phyloP scores from a whole-genome alignment of 2,113 vertebrate genomes.

The Ranitomeya imitator region DNA sequence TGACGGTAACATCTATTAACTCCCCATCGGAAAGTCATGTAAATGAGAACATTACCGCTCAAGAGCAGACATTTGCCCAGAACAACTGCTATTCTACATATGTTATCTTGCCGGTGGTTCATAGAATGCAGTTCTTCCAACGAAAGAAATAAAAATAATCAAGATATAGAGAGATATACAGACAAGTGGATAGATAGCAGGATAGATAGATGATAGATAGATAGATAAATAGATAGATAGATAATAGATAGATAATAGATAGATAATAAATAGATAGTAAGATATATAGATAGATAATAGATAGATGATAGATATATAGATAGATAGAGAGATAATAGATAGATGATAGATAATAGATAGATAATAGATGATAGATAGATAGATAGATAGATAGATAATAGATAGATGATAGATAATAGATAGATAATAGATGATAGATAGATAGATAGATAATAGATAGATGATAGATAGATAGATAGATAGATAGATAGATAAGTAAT shows the following conservation, averaged over 20 bases:
- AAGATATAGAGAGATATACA: neutral
- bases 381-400: neutral
- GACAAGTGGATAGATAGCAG: neutral
- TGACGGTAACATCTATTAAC: conserved; percentile 71
- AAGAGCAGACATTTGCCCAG: neutral
- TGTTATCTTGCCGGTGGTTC: neutral
- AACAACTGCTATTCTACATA: conserved; percentile 26
- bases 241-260: neutral
- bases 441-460: neutral
- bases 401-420: neutral
- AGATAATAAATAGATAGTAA: neutral
- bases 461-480: neutral
- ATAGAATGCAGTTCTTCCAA: neutral
- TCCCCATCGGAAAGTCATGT: conserved; percentile 20
- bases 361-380: neutral
- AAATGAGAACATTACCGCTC: conserved; percentile 19
- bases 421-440: neutral
- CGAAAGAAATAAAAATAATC: neutral
- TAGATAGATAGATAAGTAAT: neutral
- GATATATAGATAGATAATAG: neutral
- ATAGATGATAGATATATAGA: neutral
- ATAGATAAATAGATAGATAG: neutral
- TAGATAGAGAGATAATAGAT: neutral
- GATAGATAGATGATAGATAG: neutral
- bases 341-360: neutral